Base-by-base conservation (phyloP, 2,888 invertebrate species). In the Drosophila fungiperda region DNA sequence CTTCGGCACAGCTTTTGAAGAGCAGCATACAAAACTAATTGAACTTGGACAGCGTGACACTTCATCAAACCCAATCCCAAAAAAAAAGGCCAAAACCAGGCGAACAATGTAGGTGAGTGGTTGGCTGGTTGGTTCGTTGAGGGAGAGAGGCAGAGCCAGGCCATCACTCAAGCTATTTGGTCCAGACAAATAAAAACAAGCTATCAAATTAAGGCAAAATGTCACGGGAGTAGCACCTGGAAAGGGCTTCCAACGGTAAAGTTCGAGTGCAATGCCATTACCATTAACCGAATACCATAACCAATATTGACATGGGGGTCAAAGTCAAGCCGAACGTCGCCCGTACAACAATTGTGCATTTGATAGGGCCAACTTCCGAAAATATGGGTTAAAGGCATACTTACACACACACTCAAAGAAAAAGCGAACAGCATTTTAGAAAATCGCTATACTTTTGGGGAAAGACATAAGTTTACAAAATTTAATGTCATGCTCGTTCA, bases 31-130 rank as follows among this genome's bases (percentile, higher is more conserved):
- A 87, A 87, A 87, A 87, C 87, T 90, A 90, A 87, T 87, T 87
- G 87, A 90, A 90, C 90, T 87, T 81, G 89, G 87, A 90, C 90
- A 89, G 87, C 90, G 89, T 85, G 90, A 87, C 89, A 90, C 89
- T 87, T 90, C 88, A 89, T 79, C 82, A 77, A 76, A 75, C 76
- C 50, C 23, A 36, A 49, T 53, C 29, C 54, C 40, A 54, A 26
- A 42, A 38, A 36, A 26, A 40, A 45, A 48, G 35, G 50, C 68
- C 62, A 70, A 69, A 71, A 68, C 69, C 29, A 57, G 36, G 26
- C 57, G 84, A 73, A 81, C 65, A 74, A 74, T 66, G 49, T 45
- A 54, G 61, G 58, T 50, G 58, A 63, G 63, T 57, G 45, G 33
- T 38, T 38, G 7, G 23, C 60, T 59, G 48, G 33, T 54, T 54